These are phyloP conservation scores for Squalus acanthias DNA, from an alignment of 2,797 vertebrate genomes.

Conservation along the genomic window DNA sequence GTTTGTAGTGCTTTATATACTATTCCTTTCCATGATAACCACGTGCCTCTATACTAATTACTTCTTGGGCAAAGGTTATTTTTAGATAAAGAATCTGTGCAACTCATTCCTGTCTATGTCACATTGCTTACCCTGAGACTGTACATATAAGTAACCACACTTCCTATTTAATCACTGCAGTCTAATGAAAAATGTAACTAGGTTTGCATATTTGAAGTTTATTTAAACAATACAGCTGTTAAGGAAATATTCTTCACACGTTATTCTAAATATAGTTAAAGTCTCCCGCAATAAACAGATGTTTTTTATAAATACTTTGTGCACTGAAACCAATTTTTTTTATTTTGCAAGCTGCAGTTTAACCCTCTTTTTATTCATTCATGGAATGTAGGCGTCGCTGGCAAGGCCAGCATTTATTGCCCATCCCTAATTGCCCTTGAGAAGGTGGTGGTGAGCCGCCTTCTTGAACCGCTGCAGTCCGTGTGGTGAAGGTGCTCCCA, in stretches of 20 bases:
- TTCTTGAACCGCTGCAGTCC: too few species aligned
- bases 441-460: too few species aligned
- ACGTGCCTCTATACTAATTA: neutral
- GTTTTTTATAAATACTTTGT: constrained; percentile 17
- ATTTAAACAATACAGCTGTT: neutral
- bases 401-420: too few species aligned
- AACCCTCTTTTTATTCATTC: too few species aligned
- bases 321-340: neutral
- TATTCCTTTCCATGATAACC: neutral
- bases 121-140: neutral
- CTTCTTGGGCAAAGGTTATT: neutral
- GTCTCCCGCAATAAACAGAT: neutral
- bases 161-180: neutral
- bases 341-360: neutral
- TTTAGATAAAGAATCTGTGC: neutral
- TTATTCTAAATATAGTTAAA: neutral
- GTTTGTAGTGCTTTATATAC: neutral
- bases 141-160: neutral
- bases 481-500: too few species aligned
- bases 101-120: neutral
- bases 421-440: too few species aligned
- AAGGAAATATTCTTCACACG: neutral
- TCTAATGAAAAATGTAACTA: neutral
- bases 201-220: too few species aligned
- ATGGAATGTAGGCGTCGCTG: too few species aligned